Base-by-base conservation (phyloP, 1,140 invertebrate genomes). In the Drosophila kanapiae region DNA sequence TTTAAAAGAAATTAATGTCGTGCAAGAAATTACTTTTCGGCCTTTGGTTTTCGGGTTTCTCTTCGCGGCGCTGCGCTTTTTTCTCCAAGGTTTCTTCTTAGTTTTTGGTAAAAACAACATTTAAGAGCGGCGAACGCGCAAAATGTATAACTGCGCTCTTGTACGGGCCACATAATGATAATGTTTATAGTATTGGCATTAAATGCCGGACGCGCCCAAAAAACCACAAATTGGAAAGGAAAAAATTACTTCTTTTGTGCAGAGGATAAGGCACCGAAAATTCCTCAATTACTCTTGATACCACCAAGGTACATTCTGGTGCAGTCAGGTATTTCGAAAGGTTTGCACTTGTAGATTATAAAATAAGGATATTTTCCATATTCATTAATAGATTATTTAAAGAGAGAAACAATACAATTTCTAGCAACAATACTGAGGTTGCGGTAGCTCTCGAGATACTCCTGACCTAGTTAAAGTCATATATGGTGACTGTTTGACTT, bases 1-100 rank as follows among this genome's bases (percentile, higher is more conserved):
- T 90, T 90, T 90, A 82, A 90, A 86, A 91, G 82, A 90, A 90
- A 90, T 90, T 90, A 90, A 91, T 90, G 86, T 91, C 85, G 82
- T 91, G 82, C 87, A 90, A 86, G 79, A 90, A 91, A 91, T 87
- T 86, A 91, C 81, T 90, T 85, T 90, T 81, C 51, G 85, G 33
- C 69, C 53, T 87, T 78, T 68, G 71, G 42, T 78, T 62, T 76
- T 77, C 64, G 54, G 70, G 27, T 47, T 51, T 71, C 54, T 76
- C 61, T 37, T 16, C 59, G 49, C 42, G 49, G 56, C 45, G 18
- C 8, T 45, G 43, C 16, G 43, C 43, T 18, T 45, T 77, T 76
- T 18, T 53, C 16, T 54, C 4, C 18, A 35, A 16, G n/a, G 11
- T 18, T 60, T 38, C 33, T 49, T 70, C 53, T 56, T 56, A 56